phyloP scores from a whole-genome alignment of 2,888 invertebrate genomes.

The Chorisops tibialis region DNA sequence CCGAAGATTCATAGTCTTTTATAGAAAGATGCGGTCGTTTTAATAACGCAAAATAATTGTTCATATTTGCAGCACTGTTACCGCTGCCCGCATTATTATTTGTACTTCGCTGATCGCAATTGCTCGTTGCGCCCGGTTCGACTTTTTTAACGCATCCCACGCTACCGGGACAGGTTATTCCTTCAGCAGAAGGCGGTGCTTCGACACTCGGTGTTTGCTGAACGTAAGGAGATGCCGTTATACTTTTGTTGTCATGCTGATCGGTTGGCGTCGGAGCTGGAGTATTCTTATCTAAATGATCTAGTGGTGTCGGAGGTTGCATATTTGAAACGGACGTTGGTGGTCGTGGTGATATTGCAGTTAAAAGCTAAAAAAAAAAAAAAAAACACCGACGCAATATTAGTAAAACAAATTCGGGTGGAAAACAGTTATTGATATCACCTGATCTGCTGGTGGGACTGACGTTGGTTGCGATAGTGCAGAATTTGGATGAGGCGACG shows the following conservation, averaged over 20 bases:
- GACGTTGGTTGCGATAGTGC: slow-evolving; percentile 71
- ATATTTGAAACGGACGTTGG: slow-evolving; percentile 53
- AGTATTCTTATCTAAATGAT: slow-evolving; percentile 51
- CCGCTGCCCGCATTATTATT: slow-evolving; percentile 26
- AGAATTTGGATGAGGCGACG: slow-evolving; percentile 59
- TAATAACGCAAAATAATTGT: slow-evolving; percentile 51
- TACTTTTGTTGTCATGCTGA: slow-evolving; percentile 52
- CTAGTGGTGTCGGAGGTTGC: slow-evolving; percentile 52
- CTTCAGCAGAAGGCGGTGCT: slow-evolving; percentile 43
- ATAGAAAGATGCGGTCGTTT: slow-evolving; percentile 76
- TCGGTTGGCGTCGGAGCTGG: slow-evolving; percentile 52
- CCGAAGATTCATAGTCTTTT: slow-evolving; percentile 73
- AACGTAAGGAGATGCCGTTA: slow-evolving; percentile 51
- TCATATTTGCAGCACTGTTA: slow-evolving; percentile 38
- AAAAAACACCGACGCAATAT: too few relatives aligned
- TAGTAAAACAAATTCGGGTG: not conserved
- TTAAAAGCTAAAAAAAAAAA: slow-evolving; percentile 40
- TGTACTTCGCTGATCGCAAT: slow-evolving; percentile 10
- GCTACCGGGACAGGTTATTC: slow-evolving; percentile 9
- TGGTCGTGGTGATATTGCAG: slow-evolving; percentile 63
- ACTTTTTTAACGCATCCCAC: slow-evolving; percentile 23
- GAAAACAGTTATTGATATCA: slow-evolving; percentile 34
- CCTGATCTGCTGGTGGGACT: slow-evolving; percentile 59
- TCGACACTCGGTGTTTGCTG: slow-evolving; percentile 50
- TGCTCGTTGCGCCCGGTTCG: slow-evolving; percentile 8